Conservation (phyloP, 2,113 vertebrate genomes). For the Cyprinodon brontotheroides region DNA sequence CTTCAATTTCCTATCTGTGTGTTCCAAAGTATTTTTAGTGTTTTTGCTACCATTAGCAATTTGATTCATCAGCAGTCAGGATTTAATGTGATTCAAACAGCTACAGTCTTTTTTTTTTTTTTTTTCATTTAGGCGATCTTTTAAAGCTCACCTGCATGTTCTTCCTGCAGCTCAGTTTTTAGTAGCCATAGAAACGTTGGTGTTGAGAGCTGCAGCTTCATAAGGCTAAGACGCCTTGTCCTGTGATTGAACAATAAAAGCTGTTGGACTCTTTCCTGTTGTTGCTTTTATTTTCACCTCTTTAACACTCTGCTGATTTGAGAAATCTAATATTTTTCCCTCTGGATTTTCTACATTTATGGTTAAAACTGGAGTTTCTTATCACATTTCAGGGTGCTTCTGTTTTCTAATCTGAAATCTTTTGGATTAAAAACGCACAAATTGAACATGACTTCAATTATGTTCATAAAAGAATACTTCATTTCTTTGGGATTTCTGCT, state of each 20-base stretch:
- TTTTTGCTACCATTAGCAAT: no score
- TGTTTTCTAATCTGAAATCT: background rate
- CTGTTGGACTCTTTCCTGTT: background rate
- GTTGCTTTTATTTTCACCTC: background rate
- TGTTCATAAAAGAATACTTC: no score
- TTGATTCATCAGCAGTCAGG: no score
- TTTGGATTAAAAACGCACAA: background rate
- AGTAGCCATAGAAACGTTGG: background rate
- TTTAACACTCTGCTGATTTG: background rate
- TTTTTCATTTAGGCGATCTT: background rate
- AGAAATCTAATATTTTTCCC: no score
- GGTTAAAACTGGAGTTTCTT: no score
- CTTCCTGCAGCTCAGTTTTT: background rate
- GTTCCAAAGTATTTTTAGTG: no score
- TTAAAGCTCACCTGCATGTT: background rate
- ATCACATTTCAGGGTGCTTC: no score
- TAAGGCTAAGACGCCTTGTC: background rate
- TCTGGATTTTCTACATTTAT: no score
- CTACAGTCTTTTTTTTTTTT: background rate
- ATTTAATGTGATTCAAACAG: no score
- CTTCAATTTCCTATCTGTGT: no score
- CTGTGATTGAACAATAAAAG: slow-evolving; percentile 39
- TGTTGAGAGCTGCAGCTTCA: background rate
- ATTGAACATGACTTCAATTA: background rate
- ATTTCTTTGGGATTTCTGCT: no score